Evolutionary conservation across 1,140 invertebrate species (phyloP).

Genomic region (Leptopilina boulardi): DNA sequence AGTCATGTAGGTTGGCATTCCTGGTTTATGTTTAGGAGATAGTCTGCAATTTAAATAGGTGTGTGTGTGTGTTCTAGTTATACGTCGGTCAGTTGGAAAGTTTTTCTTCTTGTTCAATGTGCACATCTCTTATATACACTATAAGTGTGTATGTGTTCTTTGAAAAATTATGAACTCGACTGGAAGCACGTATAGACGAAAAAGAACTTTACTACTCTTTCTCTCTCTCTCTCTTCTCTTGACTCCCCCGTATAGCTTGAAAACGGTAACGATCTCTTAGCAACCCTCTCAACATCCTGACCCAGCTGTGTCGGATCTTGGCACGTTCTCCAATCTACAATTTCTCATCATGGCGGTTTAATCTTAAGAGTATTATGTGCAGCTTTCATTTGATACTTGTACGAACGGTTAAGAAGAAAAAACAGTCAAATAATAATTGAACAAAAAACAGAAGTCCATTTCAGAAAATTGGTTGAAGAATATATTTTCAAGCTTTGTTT

Average conservation of each 20-base stretch:
- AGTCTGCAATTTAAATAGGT: not conserved
- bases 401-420: not conserved
- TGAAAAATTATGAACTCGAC: conserved; percentile 42
- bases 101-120: not conserved
- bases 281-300: conserved; percentile 58
- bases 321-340: conserved; percentile 54
- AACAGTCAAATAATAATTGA: conserved; percentile 20
- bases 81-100: conserved; percentile 17
- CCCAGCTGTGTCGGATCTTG: conserved; percentile 57
- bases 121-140: too few relatives aligned
- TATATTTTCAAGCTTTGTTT: too few relatives aligned
- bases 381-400: conserved; percentile 46
- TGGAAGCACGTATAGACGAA: conserved; percentile 48
- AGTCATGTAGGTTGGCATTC: not conserved
- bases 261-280: conserved; percentile 49
- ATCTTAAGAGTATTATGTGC: conserved; percentile 39
- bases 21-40: conserved; percentile 2
- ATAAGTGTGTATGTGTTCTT: conserved; percentile 22
- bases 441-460: conserved; percentile 44
- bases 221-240: not conserved
- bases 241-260: conserved; percentile 29
- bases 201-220: conserved; percentile 28
- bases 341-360: conserved; percentile 47
- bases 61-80: not conserved
- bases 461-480: conserved; percentile 34